Evolutionary conservation across 2,888 invertebrate species (phyloP), one percentile per base, ranked within the genome.

Genomic region (Stegophylla sp.): DNA sequence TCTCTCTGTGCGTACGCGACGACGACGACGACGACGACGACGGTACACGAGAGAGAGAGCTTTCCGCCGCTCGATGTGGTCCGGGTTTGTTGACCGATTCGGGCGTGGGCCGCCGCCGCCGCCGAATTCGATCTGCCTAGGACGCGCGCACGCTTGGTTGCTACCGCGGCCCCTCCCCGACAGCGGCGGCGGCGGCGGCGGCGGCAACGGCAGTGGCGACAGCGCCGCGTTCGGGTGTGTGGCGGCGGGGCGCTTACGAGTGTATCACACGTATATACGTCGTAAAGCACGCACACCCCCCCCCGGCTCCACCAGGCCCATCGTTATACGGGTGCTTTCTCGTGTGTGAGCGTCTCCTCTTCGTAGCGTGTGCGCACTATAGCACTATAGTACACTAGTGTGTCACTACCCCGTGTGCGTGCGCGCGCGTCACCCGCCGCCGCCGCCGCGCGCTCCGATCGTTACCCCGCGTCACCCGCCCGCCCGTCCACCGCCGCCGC

Each of bases 71-170:
- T 20, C 66, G 66, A 45, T 45, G 67, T 20, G 56, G 28, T n/a
- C 51, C 45, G 79, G 69, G 74, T 69, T 77, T 77, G 77, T 77
- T 77, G 77, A 77, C 77, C 77, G 77, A 69, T 77, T 77, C 77
- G 77, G 77, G 77, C 77, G 77, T 77, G 77, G 77, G 77, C 63
- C 74, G 23, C 64, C 56, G 41, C 43, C 63, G 75, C 51, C 51
- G 67, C 28, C 67, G 77, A 77, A 48, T 77, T 77, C 77, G 77
- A 77, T 77, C 77, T 61, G 61, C 15, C 69, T 17, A 48, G 69
- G 77, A 59, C 77, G 77, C 77, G 77, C 77, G 77, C 77, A 77
- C 53, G 77, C 77, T 17, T 43, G 77, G 77, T 69, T n/a, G 67
- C 48, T 1, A 28, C 13, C 41, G 26, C 77, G 43, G 59, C 59